Conservation (phyloP, 2,797 vertebrate species). For the Siniperca undulata region DNA sequence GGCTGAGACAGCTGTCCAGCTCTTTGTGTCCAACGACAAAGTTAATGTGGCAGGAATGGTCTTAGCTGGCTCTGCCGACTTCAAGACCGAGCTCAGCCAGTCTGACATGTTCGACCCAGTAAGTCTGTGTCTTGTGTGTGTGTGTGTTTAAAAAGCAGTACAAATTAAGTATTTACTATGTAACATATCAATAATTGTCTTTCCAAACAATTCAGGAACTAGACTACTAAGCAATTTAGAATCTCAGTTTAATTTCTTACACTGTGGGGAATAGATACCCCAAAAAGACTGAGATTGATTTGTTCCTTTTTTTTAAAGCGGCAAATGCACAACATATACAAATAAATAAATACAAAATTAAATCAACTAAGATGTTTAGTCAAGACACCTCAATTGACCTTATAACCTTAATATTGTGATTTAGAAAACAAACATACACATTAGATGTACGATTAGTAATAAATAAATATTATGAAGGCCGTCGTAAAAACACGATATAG, state of each 20-base stretch:
- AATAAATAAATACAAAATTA: background rate
- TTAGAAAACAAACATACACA: background rate
- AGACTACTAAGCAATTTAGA: background rate
- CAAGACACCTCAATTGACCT: no score
- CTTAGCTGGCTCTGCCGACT: slow-evolving; percentile 97
- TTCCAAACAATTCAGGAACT: background rate
- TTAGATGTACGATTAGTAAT: background rate
- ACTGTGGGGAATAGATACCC: background rate
- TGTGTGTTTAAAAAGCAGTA: background rate
- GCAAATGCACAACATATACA: background rate
- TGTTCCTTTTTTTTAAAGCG: background rate
- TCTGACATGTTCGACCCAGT: slow-evolving; percentile 99
- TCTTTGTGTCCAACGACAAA: slow-evolving; percentile 99
- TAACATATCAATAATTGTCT: background rate
- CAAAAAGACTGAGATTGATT: background rate
- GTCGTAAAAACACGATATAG: background rate
- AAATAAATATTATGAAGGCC: background rate
- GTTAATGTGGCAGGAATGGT: slow-evolving; percentile 99
- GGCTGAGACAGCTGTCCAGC: slow-evolving; percentile 97
- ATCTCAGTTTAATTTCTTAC: background rate
- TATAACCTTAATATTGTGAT: background rate
- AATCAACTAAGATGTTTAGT: background rate
- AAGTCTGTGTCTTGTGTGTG: slow-evolving; percentile 72
- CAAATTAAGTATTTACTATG: background rate
- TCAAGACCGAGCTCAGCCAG: slow-evolving; percentile 99